Conservation (phyloP, 1,140 invertebrate species). For the Aphaenogaster floridana region DNA sequence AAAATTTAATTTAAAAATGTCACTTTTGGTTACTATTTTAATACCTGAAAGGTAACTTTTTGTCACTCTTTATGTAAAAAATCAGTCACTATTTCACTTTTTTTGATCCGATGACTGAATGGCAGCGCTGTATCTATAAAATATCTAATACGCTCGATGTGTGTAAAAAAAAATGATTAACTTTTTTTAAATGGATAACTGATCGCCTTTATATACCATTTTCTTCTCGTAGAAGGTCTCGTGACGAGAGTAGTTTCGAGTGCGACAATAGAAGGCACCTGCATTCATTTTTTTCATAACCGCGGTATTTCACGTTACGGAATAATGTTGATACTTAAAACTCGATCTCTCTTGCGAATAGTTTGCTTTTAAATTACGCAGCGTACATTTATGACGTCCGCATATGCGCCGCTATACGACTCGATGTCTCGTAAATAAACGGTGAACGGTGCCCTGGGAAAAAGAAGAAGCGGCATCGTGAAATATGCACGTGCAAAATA, state of each 20-base stretch:
- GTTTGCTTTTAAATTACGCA: conserved; percentile 42
- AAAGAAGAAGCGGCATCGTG: conserved; percentile 32
- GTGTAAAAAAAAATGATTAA: neutral
- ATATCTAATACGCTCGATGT: neutral
- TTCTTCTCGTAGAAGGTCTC: neutral
- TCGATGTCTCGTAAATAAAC: conserved; percentile 58
- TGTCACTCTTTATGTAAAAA: too few relatives aligned
- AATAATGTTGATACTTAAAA: conserved; percentile 37
- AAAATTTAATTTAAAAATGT: too few relatives aligned
- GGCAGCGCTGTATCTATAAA: neutral
- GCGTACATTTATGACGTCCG: conserved; percentile 45
- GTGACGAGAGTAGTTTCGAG: neutral
- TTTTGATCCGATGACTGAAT: too few relatives aligned
- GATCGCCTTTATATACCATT: neutral
- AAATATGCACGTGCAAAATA: conserved; percentile 44
- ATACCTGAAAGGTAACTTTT: too few relatives aligned
- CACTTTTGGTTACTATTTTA: too few relatives aligned
- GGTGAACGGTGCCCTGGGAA: conserved; percentile 24
- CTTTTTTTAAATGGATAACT: neutral
- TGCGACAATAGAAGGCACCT: conserved; percentile 5
- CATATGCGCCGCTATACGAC: neutral
- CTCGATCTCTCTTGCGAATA: conserved; percentile 34
- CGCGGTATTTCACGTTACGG: neutral
- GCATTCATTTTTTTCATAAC: neutral
- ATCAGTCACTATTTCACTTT: too few relatives aligned